Evolutionary conservation across 1,140 invertebrate species (phyloP).

Genomic region (Tetramorium simillimum): DNA sequence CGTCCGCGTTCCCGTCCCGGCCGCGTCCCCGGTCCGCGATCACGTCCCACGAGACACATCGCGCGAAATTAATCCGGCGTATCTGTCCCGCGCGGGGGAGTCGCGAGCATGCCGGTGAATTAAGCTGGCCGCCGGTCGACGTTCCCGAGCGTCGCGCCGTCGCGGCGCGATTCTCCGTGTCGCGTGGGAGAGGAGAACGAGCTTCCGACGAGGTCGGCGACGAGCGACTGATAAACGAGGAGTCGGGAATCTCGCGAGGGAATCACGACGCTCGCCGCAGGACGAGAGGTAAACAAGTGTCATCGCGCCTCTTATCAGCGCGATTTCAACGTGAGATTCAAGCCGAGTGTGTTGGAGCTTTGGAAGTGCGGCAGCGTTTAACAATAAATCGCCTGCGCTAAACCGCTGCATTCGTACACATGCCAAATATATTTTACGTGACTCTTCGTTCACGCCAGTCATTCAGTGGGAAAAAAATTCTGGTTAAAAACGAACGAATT

Average conservation of each 20-base stretch:
- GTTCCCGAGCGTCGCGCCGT: neutral
- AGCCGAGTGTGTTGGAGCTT: neutral
- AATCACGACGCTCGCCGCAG: neutral
- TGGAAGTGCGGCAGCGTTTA: neutral
- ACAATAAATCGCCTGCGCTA: too few species aligned
- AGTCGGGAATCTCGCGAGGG: neutral
- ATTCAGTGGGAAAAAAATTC: too few species aligned
- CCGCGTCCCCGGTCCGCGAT: neutral
- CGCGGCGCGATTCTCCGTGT: neutral
- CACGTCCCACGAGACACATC: neutral
- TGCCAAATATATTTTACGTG: too few species aligned
- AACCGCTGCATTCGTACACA: too few species aligned
- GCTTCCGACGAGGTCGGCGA: neutral
- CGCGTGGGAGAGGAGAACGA: too few species aligned
- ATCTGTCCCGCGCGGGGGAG: neutral
- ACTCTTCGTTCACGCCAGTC: too few species aligned
- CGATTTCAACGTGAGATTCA: neutral
- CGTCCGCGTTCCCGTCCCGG: neutral
- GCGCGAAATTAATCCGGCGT: neutral
- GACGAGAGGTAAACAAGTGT: neutral
- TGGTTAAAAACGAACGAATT: too few species aligned
- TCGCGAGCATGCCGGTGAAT: neutral
- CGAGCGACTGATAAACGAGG: too few species aligned
- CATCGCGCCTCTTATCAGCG: neutral
- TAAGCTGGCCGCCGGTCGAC: too few species aligned